Conservation (phyloP, 2,888 invertebrate species). For the Pristionchus maxplancki region DNA sequence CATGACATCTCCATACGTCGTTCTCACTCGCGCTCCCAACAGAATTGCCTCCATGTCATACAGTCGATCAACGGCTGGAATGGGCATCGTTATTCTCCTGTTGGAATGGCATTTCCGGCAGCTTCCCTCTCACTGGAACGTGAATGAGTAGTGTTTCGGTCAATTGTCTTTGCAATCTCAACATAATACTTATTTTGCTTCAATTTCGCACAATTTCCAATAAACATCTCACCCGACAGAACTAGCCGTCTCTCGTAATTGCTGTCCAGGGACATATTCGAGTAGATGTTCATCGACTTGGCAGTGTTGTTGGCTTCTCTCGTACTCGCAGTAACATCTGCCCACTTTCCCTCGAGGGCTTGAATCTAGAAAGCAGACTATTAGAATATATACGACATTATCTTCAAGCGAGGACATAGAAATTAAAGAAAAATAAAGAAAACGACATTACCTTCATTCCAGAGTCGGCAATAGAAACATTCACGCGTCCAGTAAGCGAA, state of each 20-base stretch:
- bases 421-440: neutral
- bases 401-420: no score
- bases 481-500: slow-evolving; percentile 43
- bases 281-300: slow-evolving; percentile 47
- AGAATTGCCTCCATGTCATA: slow-evolving; percentile 49
- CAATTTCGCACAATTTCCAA: neutral
- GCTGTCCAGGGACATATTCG: slow-evolving; percentile 12
- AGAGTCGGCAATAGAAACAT: slow-evolving; percentile 19
- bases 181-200: neutral
- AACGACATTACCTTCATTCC: slow-evolving; percentile 29
- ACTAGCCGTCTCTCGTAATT: slow-evolving; percentile 21
- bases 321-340: slow-evolving; percentile 27
- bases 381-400: no score
- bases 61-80: slow-evolving; percentile 24
- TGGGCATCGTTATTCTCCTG: neutral
- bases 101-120: neutral
- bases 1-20: slow-evolving; percentile 46
- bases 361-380: slow-evolving; percentile 34
- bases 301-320: neutral
- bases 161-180: no score
- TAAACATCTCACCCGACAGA: neutral
- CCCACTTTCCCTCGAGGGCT: slow-evolving; percentile 49
- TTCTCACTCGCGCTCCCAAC: slow-evolving; percentile 42
- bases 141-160: no score
- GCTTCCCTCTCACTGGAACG: neutral